Evolutionary conservation across 2,797 vertebrate species (phyloP).

Genomic region (Acanthurus leucopareius): DNA sequence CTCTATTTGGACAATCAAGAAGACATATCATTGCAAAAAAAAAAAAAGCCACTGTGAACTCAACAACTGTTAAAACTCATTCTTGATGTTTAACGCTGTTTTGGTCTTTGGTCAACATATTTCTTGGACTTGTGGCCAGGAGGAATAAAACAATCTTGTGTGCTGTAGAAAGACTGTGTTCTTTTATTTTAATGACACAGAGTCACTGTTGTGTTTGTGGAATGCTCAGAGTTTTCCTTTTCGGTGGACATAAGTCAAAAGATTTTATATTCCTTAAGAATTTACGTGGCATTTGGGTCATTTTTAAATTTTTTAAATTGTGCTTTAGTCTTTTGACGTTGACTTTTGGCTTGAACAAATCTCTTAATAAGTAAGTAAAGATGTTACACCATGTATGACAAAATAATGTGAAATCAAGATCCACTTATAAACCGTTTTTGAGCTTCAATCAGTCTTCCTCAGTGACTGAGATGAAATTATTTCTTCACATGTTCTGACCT

Average conservation of each 20-base stretch:
- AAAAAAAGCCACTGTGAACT: conserved; percentile 71
- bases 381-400: background rate
- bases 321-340: no score
- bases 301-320: no score
- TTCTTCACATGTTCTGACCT: no score
- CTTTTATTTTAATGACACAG: background rate
- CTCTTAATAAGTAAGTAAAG: no score
- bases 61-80: conserved; percentile 59
- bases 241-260: no score
- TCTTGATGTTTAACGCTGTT: conserved; percentile 49
- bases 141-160: conserved; percentile 75
- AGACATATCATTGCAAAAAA: conserved; percentile 61
- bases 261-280: no score
- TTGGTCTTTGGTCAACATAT: conserved; percentile 62
- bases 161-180: conserved; percentile 42
- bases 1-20: conserved; percentile 81
- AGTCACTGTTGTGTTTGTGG: background rate
- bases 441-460: conserved; percentile 3
- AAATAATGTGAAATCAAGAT: background rate
- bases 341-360: no score
- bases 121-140: conserved; percentile 69
- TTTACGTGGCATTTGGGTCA: no score
- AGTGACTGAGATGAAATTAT: no score
- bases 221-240: no score
- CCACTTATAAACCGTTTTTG: background rate